These are phyloP conservation scores for Heterotis niloticus DNA, from an alignment of 2,113 vertebrate species.

Conservation along the genomic window DNA sequence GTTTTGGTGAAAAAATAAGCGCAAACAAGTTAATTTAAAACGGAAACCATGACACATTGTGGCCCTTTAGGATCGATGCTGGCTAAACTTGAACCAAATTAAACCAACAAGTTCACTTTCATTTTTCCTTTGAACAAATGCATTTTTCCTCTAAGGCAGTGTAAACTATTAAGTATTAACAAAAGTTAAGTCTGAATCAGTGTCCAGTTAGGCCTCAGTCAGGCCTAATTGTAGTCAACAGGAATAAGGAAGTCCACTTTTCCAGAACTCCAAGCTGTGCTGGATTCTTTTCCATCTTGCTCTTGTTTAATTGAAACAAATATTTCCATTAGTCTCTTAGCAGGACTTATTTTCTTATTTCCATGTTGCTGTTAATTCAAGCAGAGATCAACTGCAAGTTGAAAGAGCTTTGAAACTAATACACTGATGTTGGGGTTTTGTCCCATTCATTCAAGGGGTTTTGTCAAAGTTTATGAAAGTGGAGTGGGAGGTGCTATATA, in stretches of 20 bases:
- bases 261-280: background rate
- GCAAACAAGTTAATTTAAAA: background rate
- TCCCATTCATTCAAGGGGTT: too few species aligned
- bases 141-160: background rate
- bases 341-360: background rate
- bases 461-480: too few species aligned
- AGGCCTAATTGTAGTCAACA: background rate
- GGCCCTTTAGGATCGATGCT: too few species aligned
- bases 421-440: background rate
- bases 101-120: background rate
- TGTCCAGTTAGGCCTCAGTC: background rate
- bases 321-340: background rate
- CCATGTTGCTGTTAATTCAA: background rate
- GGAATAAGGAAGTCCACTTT: background rate
- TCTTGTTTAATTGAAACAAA: background rate
- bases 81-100: background rate
- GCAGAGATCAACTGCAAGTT: background rate
- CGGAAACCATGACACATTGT: background rate
- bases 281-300: background rate
- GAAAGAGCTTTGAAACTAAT: background rate
- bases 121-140: background rate
- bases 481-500: too few species aligned
- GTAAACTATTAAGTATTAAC: background rate
- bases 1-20: too few species aligned
- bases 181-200: background rate